Evolutionary conservation across 2,888 invertebrate genomes (phyloP).

Genomic region (Cataglyphis livida): DNA sequence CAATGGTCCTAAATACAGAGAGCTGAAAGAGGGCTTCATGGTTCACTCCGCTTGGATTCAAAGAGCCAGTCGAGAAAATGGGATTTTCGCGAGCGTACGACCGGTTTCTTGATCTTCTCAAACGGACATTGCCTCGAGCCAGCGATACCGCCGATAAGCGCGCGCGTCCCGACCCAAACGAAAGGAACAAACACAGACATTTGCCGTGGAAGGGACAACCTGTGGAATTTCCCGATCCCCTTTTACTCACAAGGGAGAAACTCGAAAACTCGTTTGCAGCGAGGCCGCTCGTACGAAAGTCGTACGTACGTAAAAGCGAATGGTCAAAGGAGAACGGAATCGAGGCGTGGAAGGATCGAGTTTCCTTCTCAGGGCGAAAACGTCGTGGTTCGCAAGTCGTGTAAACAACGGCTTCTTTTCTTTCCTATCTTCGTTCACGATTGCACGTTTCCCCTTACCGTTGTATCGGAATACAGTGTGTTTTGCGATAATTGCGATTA

Average conservation of each 20-base stretch:
- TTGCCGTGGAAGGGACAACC: constrained; percentile 66
- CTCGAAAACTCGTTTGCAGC: constrained; percentile 74
- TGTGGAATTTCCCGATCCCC: constrained; percentile 75
- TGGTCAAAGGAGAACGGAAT: constrained; percentile 58
- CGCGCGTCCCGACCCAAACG: constrained; percentile 28
- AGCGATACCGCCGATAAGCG: constrained; percentile 51
- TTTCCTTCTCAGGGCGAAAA: constrained; percentile 56
- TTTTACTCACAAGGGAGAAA: constrained; percentile 62
- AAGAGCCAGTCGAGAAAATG: constrained; percentile 52
- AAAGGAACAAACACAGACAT: constrained; percentile 42
- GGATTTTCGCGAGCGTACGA: constrained; percentile 53
- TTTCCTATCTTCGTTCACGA: constrained; percentile 23
- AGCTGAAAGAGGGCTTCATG: constrained; percentile 24
- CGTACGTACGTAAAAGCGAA: constrained; percentile 57
- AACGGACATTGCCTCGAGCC: constrained; percentile 43
- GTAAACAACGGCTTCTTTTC: constrained; percentile 58
- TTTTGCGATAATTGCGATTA: constrained; percentile 58
- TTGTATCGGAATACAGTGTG: constrained; percentile 66
- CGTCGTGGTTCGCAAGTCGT: constrained; percentile 55
- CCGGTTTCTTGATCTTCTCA: constrained; percentile 55
- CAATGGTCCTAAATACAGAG: constrained; percentile 44
- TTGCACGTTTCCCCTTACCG: constrained; percentile 15
- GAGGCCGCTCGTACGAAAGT: constrained; percentile 65
- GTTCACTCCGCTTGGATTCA: constrained; percentile 33
- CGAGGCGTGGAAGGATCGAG: constrained; percentile 54